A percentile compares a stretch with the other conserved stretches of the same genome.
phyloP scores from a whole-genome alignment of 2,888 invertebrate genomes.

The Drymonia ruficornis region DNA sequence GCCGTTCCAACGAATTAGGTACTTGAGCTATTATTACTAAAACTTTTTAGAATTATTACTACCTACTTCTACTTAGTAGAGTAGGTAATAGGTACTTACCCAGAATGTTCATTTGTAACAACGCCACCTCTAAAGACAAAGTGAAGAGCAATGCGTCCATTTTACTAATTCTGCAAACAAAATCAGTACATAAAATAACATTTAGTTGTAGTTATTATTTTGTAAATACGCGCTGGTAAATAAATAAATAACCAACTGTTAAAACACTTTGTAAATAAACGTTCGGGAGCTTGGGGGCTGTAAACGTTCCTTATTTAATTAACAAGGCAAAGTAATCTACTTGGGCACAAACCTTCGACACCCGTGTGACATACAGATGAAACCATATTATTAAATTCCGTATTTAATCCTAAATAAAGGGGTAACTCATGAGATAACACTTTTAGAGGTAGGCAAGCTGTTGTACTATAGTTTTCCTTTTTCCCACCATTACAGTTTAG shows the following conservation, averaged over 20 bases:
- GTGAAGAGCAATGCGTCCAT: constrained; percentile 72
- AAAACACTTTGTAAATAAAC: background rate
- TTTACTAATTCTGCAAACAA: constrained; percentile 45
- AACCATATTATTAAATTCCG: background rate
- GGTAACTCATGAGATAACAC: too few relatives aligned
- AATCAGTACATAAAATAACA: constrained; percentile 5
- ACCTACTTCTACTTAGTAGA: too few relatives aligned
- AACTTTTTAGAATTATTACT: too few relatives aligned
- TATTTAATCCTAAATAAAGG: background rate
- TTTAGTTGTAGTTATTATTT: too few relatives aligned
- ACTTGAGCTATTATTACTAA: too few relatives aligned
- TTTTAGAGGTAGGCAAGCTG: too few relatives aligned
- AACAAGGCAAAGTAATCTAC: background rate
- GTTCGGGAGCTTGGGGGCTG: background rate
- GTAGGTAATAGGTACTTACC: constrained; percentile 47
- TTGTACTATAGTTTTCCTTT: too few relatives aligned
- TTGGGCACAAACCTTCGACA: background rate
- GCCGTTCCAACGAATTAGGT: too few relatives aligned
- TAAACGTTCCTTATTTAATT: background rate
- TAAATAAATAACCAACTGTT: too few relatives aligned
- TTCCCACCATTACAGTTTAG: too few relatives aligned
- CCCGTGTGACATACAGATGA: background rate
- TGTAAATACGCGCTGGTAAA: too few relatives aligned
- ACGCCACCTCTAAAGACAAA: constrained; percentile 65
- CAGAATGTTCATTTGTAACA: constrained; percentile 66